Evolutionary conservation across 1,140 invertebrate species (phyloP), one percentile per base, ranked within the genome.

Genomic region (Drosophila repleta): DNA sequence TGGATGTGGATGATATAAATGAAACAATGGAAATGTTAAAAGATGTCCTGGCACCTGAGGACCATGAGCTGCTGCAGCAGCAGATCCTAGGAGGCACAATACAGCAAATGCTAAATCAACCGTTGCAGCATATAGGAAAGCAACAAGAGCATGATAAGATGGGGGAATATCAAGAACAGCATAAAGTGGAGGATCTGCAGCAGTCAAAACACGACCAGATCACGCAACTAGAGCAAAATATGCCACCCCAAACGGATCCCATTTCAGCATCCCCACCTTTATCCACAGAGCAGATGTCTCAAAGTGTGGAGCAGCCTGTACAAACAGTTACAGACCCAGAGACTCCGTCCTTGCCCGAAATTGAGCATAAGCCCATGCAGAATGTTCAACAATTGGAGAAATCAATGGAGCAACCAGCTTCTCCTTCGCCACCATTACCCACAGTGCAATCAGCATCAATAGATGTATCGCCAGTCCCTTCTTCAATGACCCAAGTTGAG

Each of bases 1-100:
- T 91, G 90, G 90, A 91, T 79, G 71, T 91, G 21, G 89, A 90
- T 70, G 82, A 85, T 21, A 61, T 90, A 17, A 78, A 79, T 51
- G 83, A 73, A 11, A 83, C 89, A 41, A 85, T 90, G 70, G 87
- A 90, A 43, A 70, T 90, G 60, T 48, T 85, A 6, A 85, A 76
- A 35, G 63, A 75, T 46, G 70, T 81, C 2, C 52, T 82, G 5
- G 58, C n/a, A 13, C 67, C 66, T 0, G 82, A 82, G 26, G 82
- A 87, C 57, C 83, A 72, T 65, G 49, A 76, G 18, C 26, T 76
- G 20, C 41, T 85, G 39, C 82, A 78, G 32, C 41, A 78, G 41
- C 76, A 87, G 11, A 53, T 85, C 4, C 29, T 78, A 4, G n/a
- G 5, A 8, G 48, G 48, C 17, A 17, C 41, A 17, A 32, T 52